Base-by-base conservation (phyloP, 2,888 invertebrate genomes). In the Meta bourneti region DNA sequence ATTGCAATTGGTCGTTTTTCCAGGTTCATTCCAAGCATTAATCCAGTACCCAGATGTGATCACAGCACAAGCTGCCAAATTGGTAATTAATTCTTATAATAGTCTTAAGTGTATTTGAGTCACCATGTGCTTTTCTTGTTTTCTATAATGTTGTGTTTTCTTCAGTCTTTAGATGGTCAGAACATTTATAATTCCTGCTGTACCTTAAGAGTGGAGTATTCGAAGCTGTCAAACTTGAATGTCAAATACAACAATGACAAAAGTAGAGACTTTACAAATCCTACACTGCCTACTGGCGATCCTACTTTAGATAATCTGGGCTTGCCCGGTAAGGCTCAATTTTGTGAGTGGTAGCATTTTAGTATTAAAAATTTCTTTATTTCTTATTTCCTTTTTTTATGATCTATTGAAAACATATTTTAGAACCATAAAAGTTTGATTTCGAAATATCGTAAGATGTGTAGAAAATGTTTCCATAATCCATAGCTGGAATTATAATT, bases 191-290 rank as follows among this genome's bases (percentile, higher is more conserved):
- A 99, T 95, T 98, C 99, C 92, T 99, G 99, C 96, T 99, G 99
- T 96, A 99, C 99, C 89, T 96, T 99, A 94, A 97, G 99, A 95
- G 99, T 99, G 95, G 99, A 99, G 96, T 99, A 99, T 96, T 99
- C 99, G 94, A 99, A 99, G 96, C 97, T 99, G 97, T 97, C 98
- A 94, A 98, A 98, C 94, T 96, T 99, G 94, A 99, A 99, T 96
- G 99, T 99, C 94, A 99, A 99, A 95, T 99, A 99, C 96, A 99
- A 99, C 96, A 99, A 99, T 96, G 99, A 99, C 96, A 99, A 99
- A 96, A 99, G 98, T 93, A 96, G 99, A 93, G 99, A 99, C 96
- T 99, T 99, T 96, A 99, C 99, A 94, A 99, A 99, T 96, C 99
- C 99, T 85, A 97, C 97, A 95, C 96, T 99, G 95, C 99, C 99